Evolutionary conservation across 2,113 vertebrate species (phyloP).

Genomic region (Petaurus breviceps): DNA sequence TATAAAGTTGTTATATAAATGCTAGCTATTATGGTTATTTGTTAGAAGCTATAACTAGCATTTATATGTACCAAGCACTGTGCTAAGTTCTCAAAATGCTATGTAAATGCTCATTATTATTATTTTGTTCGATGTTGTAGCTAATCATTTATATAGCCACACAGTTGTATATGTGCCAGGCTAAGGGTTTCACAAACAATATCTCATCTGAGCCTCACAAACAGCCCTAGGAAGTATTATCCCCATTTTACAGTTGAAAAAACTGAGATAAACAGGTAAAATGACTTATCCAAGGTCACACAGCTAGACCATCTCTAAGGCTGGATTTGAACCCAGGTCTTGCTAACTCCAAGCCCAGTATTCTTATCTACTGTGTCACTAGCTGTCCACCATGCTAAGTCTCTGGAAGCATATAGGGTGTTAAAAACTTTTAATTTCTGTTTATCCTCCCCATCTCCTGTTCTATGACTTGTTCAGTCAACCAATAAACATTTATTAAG

Average conservation of each 20-base stretch:
- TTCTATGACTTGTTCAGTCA: background rate
- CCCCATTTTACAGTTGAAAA: background rate
- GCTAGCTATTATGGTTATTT: background rate
- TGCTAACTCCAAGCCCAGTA: background rate
- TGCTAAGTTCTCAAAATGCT: background rate
- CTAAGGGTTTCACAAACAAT: background rate
- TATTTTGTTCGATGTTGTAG: too few relatives aligned
- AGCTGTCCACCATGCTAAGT: background rate
- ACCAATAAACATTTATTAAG: background rate
- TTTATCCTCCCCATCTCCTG: constrained; percentile 17
- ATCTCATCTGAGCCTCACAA: background rate
- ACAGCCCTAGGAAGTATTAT: background rate
- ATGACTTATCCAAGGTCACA: background rate
- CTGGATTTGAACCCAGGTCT: background rate
- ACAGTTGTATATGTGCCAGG: background rate
- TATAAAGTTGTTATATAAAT: background rate
- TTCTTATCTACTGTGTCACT: background rate
- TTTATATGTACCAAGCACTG: background rate
- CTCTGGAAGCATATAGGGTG: background rate
- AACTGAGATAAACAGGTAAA: background rate
- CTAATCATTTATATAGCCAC: too few relatives aligned
- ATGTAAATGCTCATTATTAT: background rate
- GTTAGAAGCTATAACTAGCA: background rate
- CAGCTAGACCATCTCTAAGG: background rate
- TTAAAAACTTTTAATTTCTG: constrained; percentile 14